Evolutionary conservation across 2,797 vertebrate species (phyloP), one percentile per base, ranked within the genome.

Genomic region (Sebastes vulpes): DNA sequence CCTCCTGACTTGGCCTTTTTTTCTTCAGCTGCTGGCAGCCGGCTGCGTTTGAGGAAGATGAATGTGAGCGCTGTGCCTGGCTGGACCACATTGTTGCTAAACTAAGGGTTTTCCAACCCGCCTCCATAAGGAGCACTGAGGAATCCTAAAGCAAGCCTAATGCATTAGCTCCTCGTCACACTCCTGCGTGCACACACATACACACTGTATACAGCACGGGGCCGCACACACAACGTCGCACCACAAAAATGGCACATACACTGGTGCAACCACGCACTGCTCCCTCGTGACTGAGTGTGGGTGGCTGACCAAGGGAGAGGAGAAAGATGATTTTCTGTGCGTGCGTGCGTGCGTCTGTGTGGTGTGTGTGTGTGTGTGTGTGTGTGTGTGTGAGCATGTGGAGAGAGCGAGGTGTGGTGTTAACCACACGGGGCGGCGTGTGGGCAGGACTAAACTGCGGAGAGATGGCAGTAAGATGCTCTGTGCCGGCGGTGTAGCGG

Each of bases 11-110:
- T 90, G 86, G 83, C 82, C 35, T 87, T 89, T 83, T 79, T 21
- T 35, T 25, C 66, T 57, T n/a, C 54, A 25, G 54, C 46, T 28
- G 63, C 58, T 89, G 82, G 88, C 77, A 83, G 83, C 29, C 1
- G 46, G 87, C 84, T 81, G 89, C 50, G 69, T 81, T 72, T 92
- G 88, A 93, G 87, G 79, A 85, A 90, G 90, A 93, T 92, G 72
- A 81, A 91, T 91, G 85, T 61, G 56, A 72, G 67, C 1, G 25
- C 50, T 20, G 63, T 10, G 76, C 12, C 9, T 58, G 71, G 67
- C 78, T 75, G 9, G 11, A 82, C 72, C 65, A 67, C 82, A 65
- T 58, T 82, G 83, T 83, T 91, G 86, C 92, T 92, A 90, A 93
- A 89, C 68, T 77, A 75, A 89, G 77, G 81, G 86, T 77, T 94